These are phyloP conservation scores for Atherinomorus stipes DNA, from an alignment of 2,113 vertebrate genomes.

Conservation along the genomic window DNA sequence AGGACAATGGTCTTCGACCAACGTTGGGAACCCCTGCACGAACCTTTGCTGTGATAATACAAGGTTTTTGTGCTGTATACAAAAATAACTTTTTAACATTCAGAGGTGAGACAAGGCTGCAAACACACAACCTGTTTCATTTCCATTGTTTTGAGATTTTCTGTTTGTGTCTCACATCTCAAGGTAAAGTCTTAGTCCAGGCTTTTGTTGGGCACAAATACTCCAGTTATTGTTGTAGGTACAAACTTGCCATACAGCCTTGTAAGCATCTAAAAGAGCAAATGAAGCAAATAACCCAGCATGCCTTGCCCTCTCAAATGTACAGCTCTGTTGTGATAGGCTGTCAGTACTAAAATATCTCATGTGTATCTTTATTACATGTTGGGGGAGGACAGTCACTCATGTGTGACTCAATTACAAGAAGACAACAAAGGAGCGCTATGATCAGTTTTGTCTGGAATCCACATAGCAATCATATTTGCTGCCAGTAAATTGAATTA, in stretches of 20 bases:
- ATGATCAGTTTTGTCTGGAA: conserved; percentile 63
- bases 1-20: too few species aligned
- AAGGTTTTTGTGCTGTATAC: too few species aligned
- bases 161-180: too few species aligned
- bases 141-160: too few species aligned
- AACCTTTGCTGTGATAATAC: too few species aligned
- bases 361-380: conserved; percentile 63
- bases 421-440: conserved; percentile 68
- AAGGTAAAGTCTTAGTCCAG: too few species aligned
- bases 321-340: conserved; percentile 15
- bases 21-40: too few species aligned
- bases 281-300: conserved; percentile 6
- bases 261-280: conserved; percentile 9
- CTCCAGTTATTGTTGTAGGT: neutral
- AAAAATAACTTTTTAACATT: too few species aligned
- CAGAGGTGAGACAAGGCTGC: too few species aligned
- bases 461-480: conserved; percentile 77
- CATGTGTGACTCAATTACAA: conserved; percentile 75
- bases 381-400: conserved; percentile 46
- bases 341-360: conserved; percentile 32
- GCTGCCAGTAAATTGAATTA: conserved; percentile 75
- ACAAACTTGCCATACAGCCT: conserved; percentile 3
- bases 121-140: too few species aligned
- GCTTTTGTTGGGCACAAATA: neutral
- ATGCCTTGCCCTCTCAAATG: conserved; percentile 14